These are phyloP conservation scores for Lasiurus cinereus DNA, from an alignment of 2,113 vertebrate species.

Conservation along the genomic window DNA sequence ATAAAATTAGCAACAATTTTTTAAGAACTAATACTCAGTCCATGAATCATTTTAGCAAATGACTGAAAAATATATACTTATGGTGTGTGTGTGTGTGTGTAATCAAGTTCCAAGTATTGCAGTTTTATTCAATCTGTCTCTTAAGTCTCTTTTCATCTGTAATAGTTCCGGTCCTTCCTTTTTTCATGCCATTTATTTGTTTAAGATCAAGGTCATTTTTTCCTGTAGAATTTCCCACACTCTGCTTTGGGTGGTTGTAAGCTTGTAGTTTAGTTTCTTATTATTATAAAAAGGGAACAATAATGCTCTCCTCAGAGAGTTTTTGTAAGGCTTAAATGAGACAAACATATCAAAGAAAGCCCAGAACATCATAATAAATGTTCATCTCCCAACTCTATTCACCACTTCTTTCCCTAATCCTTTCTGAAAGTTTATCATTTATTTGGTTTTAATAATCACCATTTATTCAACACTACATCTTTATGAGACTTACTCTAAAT, in stretches of 20 bases:
- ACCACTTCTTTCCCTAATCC: not conserved
- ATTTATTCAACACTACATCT: not conserved
- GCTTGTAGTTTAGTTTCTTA: not conserved
- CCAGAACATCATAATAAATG: not conserved
- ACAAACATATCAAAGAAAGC: constrained; percentile 9
- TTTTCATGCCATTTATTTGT: constrained; percentile 41
- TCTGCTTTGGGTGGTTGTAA: constrained; percentile 52
- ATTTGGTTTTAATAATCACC: not conserved
- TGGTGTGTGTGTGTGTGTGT: not conserved
- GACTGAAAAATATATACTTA: not conserved
- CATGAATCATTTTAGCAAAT: not conserved
- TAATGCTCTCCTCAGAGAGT: not conserved
- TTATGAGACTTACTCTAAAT: not conserved
- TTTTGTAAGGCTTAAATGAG: not conserved
- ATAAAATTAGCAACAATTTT: not conserved
- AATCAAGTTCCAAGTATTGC: not conserved
- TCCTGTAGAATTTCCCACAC: constrained; percentile 51
- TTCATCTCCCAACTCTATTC: not conserved
- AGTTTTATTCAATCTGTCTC: not conserved
- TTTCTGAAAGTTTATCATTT: not conserved
- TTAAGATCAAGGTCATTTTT: constrained; percentile 65
- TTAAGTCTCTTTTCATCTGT: not conserved
- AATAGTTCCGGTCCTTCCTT: not conserved
- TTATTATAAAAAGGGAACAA: not conserved
- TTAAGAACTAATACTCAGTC: not conserved